Conservation (phyloP, 2,888 invertebrate species). For the Tiliacea citrago region DNA sequence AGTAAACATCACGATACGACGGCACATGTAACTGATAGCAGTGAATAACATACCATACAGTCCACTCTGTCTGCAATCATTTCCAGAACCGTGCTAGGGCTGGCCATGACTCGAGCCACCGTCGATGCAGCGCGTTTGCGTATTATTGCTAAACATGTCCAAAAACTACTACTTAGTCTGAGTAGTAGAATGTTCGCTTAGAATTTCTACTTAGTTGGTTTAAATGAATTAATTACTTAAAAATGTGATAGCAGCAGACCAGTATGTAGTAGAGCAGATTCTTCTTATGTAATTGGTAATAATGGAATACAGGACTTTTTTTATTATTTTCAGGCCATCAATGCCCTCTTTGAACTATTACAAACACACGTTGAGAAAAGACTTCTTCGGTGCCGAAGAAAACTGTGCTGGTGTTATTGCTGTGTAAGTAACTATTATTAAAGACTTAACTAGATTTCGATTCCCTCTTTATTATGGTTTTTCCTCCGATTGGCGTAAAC, state of each 20-base stretch:
- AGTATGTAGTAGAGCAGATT: not conserved
- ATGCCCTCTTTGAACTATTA: constrained; percentile 94
- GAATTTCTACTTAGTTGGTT: not conserved
- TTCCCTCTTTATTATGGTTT: not conserved
- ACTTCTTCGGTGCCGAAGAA: constrained; percentile 92
- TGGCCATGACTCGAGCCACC: no score
- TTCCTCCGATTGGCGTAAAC: not conserved
- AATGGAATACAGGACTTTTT: not conserved
- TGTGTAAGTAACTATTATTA: constrained; percentile 89
- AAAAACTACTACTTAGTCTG: no score
- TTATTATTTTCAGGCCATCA: constrained; percentile 89
- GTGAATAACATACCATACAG: no score
- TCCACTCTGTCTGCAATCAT: no score
- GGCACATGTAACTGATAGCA: no score
- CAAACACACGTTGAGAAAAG: constrained; percentile 92
- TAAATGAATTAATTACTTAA: not conserved
- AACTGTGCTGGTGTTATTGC: constrained; percentile 93
- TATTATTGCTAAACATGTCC: no score
- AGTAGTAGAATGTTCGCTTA: no score
- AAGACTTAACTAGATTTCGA: not conserved
- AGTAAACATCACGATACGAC: no score
- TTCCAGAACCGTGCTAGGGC: no score
- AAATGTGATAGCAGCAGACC: not conserved
- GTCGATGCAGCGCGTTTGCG: no score
- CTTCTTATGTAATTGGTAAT: not conserved